Conservation (phyloP, 1,140 invertebrate genomes). For the Brachionus angularis region DNA sequence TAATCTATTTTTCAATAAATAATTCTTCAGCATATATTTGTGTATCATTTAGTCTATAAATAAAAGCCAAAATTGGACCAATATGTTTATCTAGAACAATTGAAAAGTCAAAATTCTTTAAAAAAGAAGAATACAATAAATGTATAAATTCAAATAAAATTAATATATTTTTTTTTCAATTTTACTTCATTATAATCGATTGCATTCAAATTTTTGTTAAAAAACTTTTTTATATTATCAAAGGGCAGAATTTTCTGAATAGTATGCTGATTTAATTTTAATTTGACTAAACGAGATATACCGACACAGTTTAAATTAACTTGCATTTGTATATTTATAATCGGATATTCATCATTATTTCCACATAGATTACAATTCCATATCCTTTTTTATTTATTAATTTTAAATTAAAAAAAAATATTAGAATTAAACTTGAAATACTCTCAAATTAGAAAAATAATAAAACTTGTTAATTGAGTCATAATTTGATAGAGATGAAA, state of each 20-base stretch:
- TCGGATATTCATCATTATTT: not conserved
- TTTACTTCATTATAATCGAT: too few species aligned
- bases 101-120: not conserved
- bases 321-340: slow-evolving; percentile 11
- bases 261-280: not conserved
- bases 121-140: too few species aligned
- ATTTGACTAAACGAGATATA: not conserved
- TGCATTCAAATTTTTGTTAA: not conserved
- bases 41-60: slow-evolving; percentile 10
- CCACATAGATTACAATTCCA: slow-evolving; percentile 12
- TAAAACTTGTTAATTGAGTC: not conserved
- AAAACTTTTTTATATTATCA: not conserved
- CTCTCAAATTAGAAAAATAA: too few species aligned
- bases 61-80: not conserved
- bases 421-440: not conserved
- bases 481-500: not conserved
- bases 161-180: too few species aligned
- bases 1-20: not conserved
- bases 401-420: not conserved
- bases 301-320: slow-evolving; percentile 2
- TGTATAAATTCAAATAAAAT: too few species aligned
- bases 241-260: not conserved
- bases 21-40: slow-evolving; percentile 29
- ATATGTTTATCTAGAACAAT: not conserved
- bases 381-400: not conserved